Evolutionary conservation across 2,888 invertebrate species (phyloP), one percentile per base, ranked within the genome.

Genomic region (Drosophila limbata): DNA sequence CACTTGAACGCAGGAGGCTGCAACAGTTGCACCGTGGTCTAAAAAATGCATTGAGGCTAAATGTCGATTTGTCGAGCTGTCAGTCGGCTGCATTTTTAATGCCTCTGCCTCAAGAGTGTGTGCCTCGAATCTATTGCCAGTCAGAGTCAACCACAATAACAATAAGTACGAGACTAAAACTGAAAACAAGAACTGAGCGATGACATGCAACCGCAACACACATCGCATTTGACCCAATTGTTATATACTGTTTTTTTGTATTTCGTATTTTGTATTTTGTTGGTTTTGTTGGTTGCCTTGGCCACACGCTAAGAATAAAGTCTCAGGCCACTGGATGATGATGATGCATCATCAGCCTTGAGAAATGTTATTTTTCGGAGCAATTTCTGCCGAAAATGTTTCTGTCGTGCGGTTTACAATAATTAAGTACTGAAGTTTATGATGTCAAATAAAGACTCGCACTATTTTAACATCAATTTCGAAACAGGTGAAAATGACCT

Each of bases 261-360:
- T 10, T 45, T 21, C 3, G n/a, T 47, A 33, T 35, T 33, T 25
- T 33, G 2, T n/a, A 37, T 35, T 25, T n/a, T 11, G 47, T 28
- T 11, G 45, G 11, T 35, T 39, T 51, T 56, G 47, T 53, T 48
- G 42, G 57, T 66, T 70, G 63, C 79, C 79, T 69, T 79, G 79
- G 76, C 64, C 83, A 83, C 60, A 71, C 48, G 79, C 81, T 63
- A 64, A 70, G 77, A 84, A 77, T 77, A 81, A 70, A 68, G 57
- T 28, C 60, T 60, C 59, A 52, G 64, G 69, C 69, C 67, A 76
- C 69, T 63, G 67, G 47, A 69, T 63, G 63, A 69, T 63, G 63
- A 69, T 63, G 63, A 65, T 70, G 71, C 77, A 70, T 73, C 72
- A 64, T 65, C 60, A 83, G 77, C 75, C 75, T 75, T 75, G 75